A percentile compares a stretch with the other conserved stretches of the same genome.
These are phyloP conservation scores for Phataginus tricuspis DNA, from an alignment of 2,797 vertebrate genomes.

Conservation along the genomic window DNA sequence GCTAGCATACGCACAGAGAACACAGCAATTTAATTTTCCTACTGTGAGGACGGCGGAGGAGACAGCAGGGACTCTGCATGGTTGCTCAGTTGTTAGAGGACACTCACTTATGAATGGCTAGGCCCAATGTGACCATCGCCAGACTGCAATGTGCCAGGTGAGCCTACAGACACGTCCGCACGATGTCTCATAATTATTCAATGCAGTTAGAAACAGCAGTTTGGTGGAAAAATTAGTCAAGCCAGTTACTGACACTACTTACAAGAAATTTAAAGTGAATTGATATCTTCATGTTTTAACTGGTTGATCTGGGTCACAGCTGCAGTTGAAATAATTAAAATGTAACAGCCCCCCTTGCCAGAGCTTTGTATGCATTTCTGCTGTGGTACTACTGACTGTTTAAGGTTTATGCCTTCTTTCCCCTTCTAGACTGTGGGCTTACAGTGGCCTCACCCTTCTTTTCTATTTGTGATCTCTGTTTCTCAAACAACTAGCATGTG, in stretches of 20 bases:
- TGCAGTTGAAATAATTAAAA: background rate
- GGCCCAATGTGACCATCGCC: slow-evolving; percentile 41
- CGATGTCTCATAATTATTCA: background rate
- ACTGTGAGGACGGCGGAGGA: slow-evolving; percentile 71
- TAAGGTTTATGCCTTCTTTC: background rate
- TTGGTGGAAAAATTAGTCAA: slow-evolving; percentile 46
- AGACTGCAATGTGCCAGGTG: background rate
- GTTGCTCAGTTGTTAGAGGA: background rate
- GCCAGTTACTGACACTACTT: background rate
- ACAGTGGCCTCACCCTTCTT: background rate
- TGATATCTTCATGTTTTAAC: background rate
- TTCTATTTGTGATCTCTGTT: background rate
- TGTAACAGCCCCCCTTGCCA: background rate
- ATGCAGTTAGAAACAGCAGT: background rate
- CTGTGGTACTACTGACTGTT: background rate
- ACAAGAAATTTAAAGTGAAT: background rate
- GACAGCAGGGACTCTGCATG: slow-evolving; percentile 42
- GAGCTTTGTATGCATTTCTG: background rate
- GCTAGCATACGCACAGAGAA: slow-evolving; percentile 73
- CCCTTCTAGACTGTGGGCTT: background rate
- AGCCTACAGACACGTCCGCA: background rate
- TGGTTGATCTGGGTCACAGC: background rate
- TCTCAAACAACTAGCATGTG: background rate
- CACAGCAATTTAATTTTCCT: slow-evolving; percentile 12
- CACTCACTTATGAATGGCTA: background rate